Percentiles rank a stretch among this genome's conserved stretches.
These are phyloP conservation scores for Choreutis nemorana DNA, from an alignment of 2,888 invertebrate species.

Conservation along the genomic window DNA sequence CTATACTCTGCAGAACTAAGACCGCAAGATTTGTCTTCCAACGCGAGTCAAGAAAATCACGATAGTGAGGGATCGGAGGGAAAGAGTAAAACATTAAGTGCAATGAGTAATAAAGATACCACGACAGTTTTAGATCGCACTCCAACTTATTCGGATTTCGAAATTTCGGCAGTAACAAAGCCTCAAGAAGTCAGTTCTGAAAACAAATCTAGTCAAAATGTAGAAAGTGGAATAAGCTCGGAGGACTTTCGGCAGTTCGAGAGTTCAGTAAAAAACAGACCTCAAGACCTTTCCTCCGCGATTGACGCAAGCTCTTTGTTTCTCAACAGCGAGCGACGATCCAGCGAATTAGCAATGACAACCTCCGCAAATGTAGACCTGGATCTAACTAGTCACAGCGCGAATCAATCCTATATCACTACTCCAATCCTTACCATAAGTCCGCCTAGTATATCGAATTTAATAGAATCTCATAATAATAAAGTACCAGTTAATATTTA, in stretches of 20 bases:
- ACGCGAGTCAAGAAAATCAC: conserved; percentile 18
- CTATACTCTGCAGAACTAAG: conserved; percentile 36
- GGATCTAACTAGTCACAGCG: conserved; percentile 21
- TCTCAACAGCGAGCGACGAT: conserved; percentile 33
- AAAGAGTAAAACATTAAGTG: conserved; percentile 23
- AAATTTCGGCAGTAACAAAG: conserved; percentile 30
- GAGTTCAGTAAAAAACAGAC: conserved; percentile 29
- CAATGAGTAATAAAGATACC: conserved; percentile 25
- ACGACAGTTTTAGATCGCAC: conserved; percentile 20
- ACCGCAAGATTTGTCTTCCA: conserved; percentile 35
- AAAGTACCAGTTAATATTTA: conserved; percentile 24
- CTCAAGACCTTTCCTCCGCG: conserved; percentile 41
- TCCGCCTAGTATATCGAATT: conserved; percentile 28
- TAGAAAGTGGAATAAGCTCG: conserved; percentile 31
- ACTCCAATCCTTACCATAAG: conserved; percentile 25
- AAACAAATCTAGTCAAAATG: conserved; percentile 32
- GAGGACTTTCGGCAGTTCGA: conserved; percentile 42
- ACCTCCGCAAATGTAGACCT: conserved; percentile 14
- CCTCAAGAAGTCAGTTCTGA: conserved; percentile 32
- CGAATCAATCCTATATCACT: conserved; percentile 16
- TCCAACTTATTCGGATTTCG: conserved; percentile 40
- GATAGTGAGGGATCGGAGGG: conserved; percentile 27
- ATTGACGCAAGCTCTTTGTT: conserved; percentile 37
- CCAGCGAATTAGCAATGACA: conserved; percentile 24
- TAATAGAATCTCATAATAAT: conserved; percentile 42